Conservation (phyloP, 2,113 vertebrate species). For the Lipophrys pholis region DNA sequence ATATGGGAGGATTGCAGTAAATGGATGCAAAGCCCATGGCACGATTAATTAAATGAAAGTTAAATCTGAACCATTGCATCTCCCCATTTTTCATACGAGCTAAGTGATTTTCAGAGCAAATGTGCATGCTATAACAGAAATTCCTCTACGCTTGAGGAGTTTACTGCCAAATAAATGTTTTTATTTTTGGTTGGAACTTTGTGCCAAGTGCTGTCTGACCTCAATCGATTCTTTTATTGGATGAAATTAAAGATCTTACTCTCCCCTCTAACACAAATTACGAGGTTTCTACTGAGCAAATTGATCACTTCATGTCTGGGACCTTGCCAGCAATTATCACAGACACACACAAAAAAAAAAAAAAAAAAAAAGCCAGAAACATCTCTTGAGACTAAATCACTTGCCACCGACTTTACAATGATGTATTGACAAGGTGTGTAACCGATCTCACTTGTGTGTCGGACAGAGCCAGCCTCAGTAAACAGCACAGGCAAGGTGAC, state of each 20-base stretch:
- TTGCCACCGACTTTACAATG: conserved; percentile 11
- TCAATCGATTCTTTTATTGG: conserved; percentile 31
- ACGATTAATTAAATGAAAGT: too few species aligned
- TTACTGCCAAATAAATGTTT: not conserved
- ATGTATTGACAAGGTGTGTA: conserved; percentile 39
- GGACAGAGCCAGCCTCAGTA: conserved; percentile 33
- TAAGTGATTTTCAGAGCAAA: not conserved
- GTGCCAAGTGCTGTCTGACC: conserved; percentile 26
- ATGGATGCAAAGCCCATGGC: too few species aligned
- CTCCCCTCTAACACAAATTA: conserved; percentile 20
- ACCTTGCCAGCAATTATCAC: conserved; percentile 37
- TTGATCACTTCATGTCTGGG: conserved; percentile 26
- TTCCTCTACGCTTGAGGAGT: not conserved
- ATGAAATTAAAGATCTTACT: conserved; percentile 33
- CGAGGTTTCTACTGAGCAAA: conserved; percentile 8
- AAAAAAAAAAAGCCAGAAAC: conserved; percentile 3
- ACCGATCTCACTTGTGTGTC: conserved; percentile 21
- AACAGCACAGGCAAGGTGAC: conserved; percentile 21
- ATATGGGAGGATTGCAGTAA: too few species aligned
- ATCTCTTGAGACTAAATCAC: conserved; percentile 13
- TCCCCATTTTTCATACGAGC: too few species aligned
- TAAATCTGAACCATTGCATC: too few species aligned
- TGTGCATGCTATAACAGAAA: not conserved
- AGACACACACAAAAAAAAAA: not conserved
- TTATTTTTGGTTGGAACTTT: conserved; percentile 4